phyloP scores from a whole-genome alignment of 2,888 invertebrate species.

The Nymphalis polychloros region DNA sequence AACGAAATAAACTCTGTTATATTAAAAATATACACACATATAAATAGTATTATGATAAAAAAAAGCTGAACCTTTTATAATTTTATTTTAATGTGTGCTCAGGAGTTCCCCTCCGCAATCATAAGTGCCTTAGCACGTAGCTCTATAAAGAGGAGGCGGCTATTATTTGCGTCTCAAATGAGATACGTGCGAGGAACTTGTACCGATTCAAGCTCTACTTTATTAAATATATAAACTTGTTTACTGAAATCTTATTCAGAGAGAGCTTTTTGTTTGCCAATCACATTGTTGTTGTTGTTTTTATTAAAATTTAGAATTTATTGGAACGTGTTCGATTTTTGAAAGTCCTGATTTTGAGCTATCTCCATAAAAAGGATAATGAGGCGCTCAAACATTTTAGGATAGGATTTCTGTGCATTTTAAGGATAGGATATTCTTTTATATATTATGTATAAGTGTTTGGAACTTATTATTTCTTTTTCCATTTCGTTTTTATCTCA shows the following conservation, averaged over 20 bases:
- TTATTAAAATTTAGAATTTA: not conserved
- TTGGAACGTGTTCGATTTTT: not conserved
- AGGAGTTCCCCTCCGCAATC: slow-evolving; percentile 26
- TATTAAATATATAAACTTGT: slow-evolving; percentile 28
- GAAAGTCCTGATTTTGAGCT: too few relatives aligned
- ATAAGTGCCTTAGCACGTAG: slow-evolving; percentile 56
- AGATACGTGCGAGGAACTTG: slow-evolving; percentile 49
- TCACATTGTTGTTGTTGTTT: not conserved
- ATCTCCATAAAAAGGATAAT: too few relatives aligned
- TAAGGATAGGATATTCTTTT: too few relatives aligned
- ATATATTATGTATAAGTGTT: too few relatives aligned
- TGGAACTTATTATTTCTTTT: too few relatives aligned
- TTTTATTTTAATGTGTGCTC: slow-evolving; percentile 21
- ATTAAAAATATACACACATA: too few relatives aligned
- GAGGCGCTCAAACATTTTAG: too few relatives aligned
- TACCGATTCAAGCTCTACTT: slow-evolving; percentile 26
- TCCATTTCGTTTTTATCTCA: too few relatives aligned
- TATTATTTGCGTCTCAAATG: slow-evolving; percentile 59
- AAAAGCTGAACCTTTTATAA: slow-evolving; percentile 16
- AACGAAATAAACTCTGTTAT: too few relatives aligned
- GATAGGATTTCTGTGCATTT: too few relatives aligned
- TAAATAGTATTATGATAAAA: not conserved
- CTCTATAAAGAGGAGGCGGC: slow-evolving; percentile 43
- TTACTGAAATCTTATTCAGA: slow-evolving; percentile 7
- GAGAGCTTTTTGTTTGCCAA: not conserved